Percentiles rank a stretch among this genome's conserved stretches.
phyloP scores from a whole-genome alignment of 1,140 invertebrate species.

The Orchestia grillus region DNA sequence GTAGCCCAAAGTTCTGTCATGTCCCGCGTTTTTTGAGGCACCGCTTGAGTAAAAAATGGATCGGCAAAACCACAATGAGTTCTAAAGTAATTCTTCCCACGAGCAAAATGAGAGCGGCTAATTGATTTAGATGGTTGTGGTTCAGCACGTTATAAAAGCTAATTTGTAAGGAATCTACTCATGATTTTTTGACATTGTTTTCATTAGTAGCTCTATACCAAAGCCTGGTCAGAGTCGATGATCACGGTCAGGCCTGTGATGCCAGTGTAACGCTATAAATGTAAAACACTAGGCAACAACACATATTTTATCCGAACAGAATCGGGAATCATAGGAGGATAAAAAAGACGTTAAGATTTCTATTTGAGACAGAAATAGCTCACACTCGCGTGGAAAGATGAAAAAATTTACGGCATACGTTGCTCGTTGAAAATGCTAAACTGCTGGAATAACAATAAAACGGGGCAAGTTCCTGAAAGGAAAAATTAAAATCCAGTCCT shows the following conservation, averaged over 20 bases:
- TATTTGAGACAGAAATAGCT: too few species aligned
- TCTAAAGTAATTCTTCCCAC: not conserved
- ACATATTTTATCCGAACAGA: not conserved
- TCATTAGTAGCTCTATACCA: not conserved
- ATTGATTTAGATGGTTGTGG: not conserved
- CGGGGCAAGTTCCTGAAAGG: too few species aligned
- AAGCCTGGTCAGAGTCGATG: not conserved
- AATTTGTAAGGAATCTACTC: not conserved
- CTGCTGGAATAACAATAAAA: too few species aligned
- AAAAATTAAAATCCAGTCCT: too few species aligned
- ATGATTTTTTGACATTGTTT: not conserved
- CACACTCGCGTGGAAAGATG: too few species aligned
- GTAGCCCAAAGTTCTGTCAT: not conserved
- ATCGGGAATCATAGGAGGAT: too few species aligned
- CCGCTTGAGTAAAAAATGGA: not conserved
- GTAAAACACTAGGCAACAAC: not conserved
- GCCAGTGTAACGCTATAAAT: not conserved
- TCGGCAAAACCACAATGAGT: not conserved
- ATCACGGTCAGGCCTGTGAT: not conserved
- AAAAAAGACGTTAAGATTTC: too few species aligned
- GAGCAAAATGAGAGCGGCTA: not conserved
- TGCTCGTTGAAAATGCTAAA: too few species aligned
- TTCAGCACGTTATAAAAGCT: not conserved
- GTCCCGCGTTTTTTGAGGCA: not conserved
- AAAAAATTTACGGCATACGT: too few species aligned